Base-by-base conservation (phyloP, 1,140 invertebrate genomes). In the Zaprionus vittiger region DNA sequence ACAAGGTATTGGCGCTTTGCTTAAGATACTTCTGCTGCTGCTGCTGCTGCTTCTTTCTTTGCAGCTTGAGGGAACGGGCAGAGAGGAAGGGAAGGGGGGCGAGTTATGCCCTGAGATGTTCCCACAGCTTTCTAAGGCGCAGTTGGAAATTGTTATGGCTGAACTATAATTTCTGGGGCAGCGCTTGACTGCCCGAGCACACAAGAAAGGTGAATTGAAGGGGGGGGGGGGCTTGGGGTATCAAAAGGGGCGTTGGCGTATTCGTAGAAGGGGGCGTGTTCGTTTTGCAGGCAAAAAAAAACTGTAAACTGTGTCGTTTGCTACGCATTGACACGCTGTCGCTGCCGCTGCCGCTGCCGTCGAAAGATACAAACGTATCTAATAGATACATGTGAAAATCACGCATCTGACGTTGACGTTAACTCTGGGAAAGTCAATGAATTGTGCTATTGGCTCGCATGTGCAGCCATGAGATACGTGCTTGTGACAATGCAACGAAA, bases 301-400 rank as follows among this genome's bases (percentile, higher is more conserved):
- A 66, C 63, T 79, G 83, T 90, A 90, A 90, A 90, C 84, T 89
- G 84, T 89, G 81, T 79, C 84, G 85, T 89, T 89, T 89, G 85
- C 81, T 89, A 89, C 84, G 84, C 84, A 89, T 89, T 89, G 84
- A 84, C 84, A 77, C 82, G 72, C 69, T 44, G 76, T 41, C 41
- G 60, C 76, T 61, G 47, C n/a, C 81, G 72, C 66, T 28, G 76
- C 59, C 38, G 64, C 71, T 59, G 55, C 5, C 15, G 62, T 34
- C 70, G 28, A 34, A 41, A 77, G 71, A 89, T 83, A 89, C 84
- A 89, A 89, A 89, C 85, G 85, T 89, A 89, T 89, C 85, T 89
- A 90, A 89, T 89, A 90, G 85, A 89, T 89, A 89, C 85, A 89
- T 89, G 85, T 80, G 85, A 89, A 89, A 89, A 89, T 89, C 85